Evolutionary conservation across 2,888 invertebrate species (phyloP), one percentile per base, ranked within the genome.

Genomic region (Argyresthia albistria): DNA sequence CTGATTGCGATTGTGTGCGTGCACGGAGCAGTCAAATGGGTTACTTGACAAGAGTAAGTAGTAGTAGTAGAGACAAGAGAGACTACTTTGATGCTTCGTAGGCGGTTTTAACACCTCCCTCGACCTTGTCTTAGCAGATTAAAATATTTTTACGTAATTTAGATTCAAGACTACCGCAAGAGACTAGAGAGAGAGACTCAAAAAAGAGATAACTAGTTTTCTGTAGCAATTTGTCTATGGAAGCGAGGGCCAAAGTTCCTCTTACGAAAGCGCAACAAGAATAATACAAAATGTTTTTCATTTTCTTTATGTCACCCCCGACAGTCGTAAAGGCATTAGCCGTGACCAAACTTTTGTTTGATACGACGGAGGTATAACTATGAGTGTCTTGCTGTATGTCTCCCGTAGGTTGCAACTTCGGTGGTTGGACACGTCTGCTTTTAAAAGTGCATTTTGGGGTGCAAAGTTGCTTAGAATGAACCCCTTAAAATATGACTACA

Each of bases 271-370:
- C 86, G 80, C 87, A 88, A 87, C 87, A 88, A 88, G 88, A 88
- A 88, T 88, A 88, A 88, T 87, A 88, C 87, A 88, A 88, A 91
- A 92, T 93, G 92, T 93, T 93, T 93, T 93, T 93, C 93, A 93
- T 93, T 93, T 93, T 93, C 93, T 93, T 93, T 93, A 93, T 93
- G 92, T 92, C 91, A 92, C 93, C 93, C 93, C 82, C 89, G 93
- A 90, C 90, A 91, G 91, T 92, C 93, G 91, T 93, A 93, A 93
- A 93, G 90, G 92, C 93, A 93, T 93, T 93, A 93, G 92, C 91
- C 93, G 91, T 93, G 93, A 93, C 93, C 93, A 91, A 92, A 92
- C 90, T 91, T 91, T 88, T 86, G 87, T 88, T 88, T 88, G 86
- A 87, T 88, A 87, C 82, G 76, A 70, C 76, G 76, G 54, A 55